Evolutionary conservation across 1,140 invertebrate species (phyloP).

Genomic region (Drosophila burlai): DNA sequence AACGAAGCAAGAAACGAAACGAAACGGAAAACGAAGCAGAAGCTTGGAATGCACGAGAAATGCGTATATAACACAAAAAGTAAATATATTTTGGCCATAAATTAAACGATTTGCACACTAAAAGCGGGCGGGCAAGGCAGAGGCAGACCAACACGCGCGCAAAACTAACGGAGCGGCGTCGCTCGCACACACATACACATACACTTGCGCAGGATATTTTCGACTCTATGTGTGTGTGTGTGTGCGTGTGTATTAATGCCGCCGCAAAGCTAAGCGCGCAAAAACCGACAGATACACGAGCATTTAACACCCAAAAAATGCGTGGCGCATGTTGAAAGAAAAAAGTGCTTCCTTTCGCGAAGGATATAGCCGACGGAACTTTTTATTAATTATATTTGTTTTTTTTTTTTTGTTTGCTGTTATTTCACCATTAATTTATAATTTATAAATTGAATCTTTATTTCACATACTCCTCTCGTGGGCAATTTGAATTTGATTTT

Average conservation of each 20-base stretch:
- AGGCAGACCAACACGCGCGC: constrained; percentile 69
- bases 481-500: constrained; percentile 41
- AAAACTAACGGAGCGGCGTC: constrained; percentile 76
- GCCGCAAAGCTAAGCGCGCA: constrained; percentile 75
- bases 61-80: constrained; percentile 57
- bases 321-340: constrained; percentile 75
- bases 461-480: constrained; percentile 49
- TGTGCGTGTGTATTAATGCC: constrained; percentile 69
- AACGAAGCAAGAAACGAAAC: constrained; percentile 20
- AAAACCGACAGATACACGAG: constrained; percentile 83
- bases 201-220: constrained; percentile 17
- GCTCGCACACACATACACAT: constrained; percentile 33
- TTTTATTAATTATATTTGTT: neutral
- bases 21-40: constrained; percentile 46
- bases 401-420: neutral
- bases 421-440: constrained; percentile 10
- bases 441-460: neutral
- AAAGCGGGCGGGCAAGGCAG: constrained; percentile 54
- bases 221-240: constrained; percentile 22
- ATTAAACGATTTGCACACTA: constrained; percentile 82
- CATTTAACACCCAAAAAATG: constrained; percentile 82
- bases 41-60: constrained; percentile 63
- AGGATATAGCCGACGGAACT: constrained; percentile 7
- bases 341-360: constrained; percentile 45
- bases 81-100: constrained; percentile 78